These are phyloP conservation scores for Frieseomelitta varia DNA, from an alignment of 1,140 invertebrate genomes.

Conservation along the genomic window DNA sequence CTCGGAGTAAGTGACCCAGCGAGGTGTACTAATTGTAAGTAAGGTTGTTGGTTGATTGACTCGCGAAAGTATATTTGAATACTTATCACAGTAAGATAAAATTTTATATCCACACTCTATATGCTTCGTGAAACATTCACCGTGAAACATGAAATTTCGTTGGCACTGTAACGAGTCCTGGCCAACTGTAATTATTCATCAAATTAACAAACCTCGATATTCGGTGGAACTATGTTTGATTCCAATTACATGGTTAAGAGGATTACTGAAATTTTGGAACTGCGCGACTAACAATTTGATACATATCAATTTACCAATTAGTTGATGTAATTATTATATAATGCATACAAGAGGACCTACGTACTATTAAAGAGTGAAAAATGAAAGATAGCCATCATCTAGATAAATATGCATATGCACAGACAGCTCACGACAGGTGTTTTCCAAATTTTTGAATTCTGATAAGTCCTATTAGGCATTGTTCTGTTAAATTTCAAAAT, in stretches of 20 bases:
- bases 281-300: too few species aligned
- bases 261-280: too few species aligned
- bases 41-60: neutral
- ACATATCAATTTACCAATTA: too few species aligned
- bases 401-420: neutral
- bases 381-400: neutral
- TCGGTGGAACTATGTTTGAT: too few species aligned
- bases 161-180: neutral
- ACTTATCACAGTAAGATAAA: too few species aligned
- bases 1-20: neutral
- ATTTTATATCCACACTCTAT: neutral
- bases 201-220: too few species aligned
- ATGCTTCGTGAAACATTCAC: neutral
- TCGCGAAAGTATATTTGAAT: neutral
- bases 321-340: too few species aligned
- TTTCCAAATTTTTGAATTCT: neutral
- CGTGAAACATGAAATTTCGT: neutral
- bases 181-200: too few species aligned
- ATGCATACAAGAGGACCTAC: too few species aligned
- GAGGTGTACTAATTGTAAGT: neutral
- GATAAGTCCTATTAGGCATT: neutral
- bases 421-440: neutral
- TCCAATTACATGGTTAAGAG: too few species aligned
- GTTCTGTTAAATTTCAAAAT: neutral
- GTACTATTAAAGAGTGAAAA: too few species aligned